These are phyloP conservation scores for Trochalopteron elliotii DNA, from an alignment of 2,113 vertebrate genomes.

Conservation along the genomic window DNA sequence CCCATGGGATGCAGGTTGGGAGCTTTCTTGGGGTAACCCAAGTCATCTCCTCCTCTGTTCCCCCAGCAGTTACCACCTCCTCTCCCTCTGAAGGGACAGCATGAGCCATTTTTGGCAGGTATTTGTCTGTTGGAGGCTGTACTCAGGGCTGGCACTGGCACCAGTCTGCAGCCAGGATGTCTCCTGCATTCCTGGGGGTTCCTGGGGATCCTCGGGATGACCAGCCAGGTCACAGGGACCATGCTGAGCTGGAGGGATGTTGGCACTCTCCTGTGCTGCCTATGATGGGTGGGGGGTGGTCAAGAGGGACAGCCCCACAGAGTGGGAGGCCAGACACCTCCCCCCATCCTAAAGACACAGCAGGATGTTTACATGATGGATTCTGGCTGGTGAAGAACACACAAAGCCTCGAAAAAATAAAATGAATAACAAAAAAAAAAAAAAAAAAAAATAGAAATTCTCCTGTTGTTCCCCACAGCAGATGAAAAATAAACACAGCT, in stretches of 20 bases:
- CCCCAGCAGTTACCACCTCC: not conserved
- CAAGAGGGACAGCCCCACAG: not conserved
- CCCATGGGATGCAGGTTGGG: accelerated
- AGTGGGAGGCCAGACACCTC: not conserved
- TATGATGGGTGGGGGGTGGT: accelerated
- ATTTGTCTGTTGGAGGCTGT: not conserved
- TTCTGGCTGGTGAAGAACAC: slow-evolving; percentile 24
- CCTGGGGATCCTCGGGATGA: not conserved
- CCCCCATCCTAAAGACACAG: not conserved
- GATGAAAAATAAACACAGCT: slow-evolving; percentile 63
- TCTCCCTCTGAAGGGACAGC: not conserved
- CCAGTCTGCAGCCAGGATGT: not conserved
- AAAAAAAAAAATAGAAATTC: not conserved
- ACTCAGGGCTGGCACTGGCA: accelerated
- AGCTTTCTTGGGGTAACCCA: not conserved
- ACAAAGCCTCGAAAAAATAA: not conserved
- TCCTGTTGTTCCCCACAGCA: not conserved
- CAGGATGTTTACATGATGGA: slow-evolving; percentile 40
- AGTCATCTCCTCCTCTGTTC: not conserved
- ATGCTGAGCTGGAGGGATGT: not conserved
- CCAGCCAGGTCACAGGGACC: not conserved
- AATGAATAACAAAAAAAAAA: not conserved
- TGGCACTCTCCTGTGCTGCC: not conserved
- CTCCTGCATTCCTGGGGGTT: not conserved
- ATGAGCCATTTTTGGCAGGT: not conserved